A percentile compares a stretch with the other conserved stretches of the same genome.
These are phyloP conservation scores for Ametastegia equiseti DNA, from an alignment of 2,888 invertebrate species.

Conservation along the genomic window DNA sequence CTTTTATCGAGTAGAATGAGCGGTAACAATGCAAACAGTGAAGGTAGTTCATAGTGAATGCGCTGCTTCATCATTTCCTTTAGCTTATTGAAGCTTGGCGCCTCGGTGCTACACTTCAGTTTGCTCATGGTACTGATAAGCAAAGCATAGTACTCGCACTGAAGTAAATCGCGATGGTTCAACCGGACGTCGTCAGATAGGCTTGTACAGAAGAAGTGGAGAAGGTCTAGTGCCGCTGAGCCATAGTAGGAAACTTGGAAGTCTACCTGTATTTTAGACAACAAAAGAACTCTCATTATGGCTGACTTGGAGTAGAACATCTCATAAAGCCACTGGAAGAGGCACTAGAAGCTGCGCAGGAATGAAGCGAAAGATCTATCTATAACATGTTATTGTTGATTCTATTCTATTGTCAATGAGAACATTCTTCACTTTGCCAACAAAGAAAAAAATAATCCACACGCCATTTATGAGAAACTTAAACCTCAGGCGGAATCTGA, in stretches of 20 bases:
- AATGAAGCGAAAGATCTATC: not conserved
- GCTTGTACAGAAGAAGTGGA: slow-evolving; percentile 76
- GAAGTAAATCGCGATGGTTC: slow-evolving; percentile 56
- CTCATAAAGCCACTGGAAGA: not conserved
- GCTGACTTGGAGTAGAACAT: slow-evolving; percentile 29
- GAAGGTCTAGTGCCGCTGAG: slow-evolving; percentile 76
- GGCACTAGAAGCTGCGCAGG: not conserved
- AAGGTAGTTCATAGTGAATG: slow-evolving; percentile 58
- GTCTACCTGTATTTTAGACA: slow-evolving; percentile 74
- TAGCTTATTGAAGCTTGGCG: slow-evolving; percentile 62
- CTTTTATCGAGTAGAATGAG: slow-evolving; percentile 61
- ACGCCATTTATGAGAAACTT: too few relatives aligned
- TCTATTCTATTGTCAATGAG: too few relatives aligned
- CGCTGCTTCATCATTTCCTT: slow-evolving; percentile 57
- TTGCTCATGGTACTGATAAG: slow-evolving; percentile 62
- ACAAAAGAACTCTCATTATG: slow-evolving; percentile 45
- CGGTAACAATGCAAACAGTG: slow-evolving; percentile 62
- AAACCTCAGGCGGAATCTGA: slow-evolving; percentile 44
- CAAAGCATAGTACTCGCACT: slow-evolving; percentile 62
- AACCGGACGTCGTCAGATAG: slow-evolving; percentile 57
- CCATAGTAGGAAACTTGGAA: slow-evolving; percentile 75
- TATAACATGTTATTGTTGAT: not conserved
- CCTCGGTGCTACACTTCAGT: slow-evolving; percentile 61
- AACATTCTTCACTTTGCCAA: too few relatives aligned
- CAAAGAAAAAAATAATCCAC: too few relatives aligned